Evolutionary conservation across 2,797 vertebrate genomes (phyloP).

Genomic region (Anguilla pacifica): DNA sequence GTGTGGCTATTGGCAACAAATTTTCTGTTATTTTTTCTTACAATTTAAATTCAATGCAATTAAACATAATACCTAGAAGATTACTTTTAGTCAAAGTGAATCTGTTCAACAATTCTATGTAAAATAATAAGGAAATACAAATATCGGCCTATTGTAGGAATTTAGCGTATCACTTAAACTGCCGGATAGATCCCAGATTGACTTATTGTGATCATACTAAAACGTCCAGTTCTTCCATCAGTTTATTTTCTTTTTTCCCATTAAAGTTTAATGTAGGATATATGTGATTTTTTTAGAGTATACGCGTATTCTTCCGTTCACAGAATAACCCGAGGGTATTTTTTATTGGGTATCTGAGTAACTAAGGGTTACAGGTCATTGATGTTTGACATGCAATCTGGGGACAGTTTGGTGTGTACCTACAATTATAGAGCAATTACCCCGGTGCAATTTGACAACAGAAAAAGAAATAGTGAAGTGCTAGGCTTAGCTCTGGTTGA

Average conservation of each 20-base stretch:
- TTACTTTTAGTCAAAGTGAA: neutral
- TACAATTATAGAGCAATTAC: slow-evolving; percentile 30
- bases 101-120: neutral
- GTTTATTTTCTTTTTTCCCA: neutral
- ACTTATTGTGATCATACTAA: neutral
- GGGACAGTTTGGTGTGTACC: neutral
- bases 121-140: neutral
- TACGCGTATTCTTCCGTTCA: neutral
- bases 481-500: neutral
- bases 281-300: neutral
- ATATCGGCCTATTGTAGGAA: neutral
- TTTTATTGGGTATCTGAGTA: neutral
- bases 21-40: neutral
- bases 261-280: neutral
- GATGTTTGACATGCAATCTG: slow-evolving; percentile 13
- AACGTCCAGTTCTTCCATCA: neutral
- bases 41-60: neutral
- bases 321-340: neutral
- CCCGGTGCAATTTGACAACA: neutral
- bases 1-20: neutral
- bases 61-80: neutral
- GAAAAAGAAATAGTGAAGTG: neutral
- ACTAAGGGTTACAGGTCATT: slow-evolving; percentile 12
- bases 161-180: neutral
- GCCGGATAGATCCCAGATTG: neutral